Conservation (phyloP, 2,888 invertebrate genomes). For the Smittia sp. region DNA sequence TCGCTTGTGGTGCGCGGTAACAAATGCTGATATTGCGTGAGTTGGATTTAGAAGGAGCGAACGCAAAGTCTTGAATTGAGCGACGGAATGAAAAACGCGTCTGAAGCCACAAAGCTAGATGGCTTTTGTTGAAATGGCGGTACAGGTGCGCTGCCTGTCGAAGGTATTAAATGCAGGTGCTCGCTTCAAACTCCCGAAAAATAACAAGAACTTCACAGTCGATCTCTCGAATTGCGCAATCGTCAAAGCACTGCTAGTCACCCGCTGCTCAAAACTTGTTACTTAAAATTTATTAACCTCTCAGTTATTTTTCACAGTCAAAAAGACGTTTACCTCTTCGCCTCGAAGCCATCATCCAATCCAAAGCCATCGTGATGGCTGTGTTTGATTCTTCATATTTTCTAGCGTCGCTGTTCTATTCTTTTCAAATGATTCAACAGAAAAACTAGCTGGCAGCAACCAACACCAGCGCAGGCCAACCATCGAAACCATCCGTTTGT, state of each 20-base stretch:
- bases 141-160: constrained; percentile 12
- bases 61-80: background rate
- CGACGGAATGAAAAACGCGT: background rate
- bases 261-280: constrained; percentile 28
- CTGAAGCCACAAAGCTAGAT: background rate
- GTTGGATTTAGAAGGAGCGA: background rate
- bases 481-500: constrained; percentile 38
- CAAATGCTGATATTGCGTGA: constrained; percentile 26
- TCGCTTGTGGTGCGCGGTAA: background rate
- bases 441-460: background rate
- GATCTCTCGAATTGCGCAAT: background rate
- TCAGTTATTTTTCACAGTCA: constrained; percentile 39
- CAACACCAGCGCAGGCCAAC: background rate
- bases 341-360: constrained; percentile 4
- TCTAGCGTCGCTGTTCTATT: background rate
- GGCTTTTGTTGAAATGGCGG: background rate
- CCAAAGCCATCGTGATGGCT: constrained; percentile 13
- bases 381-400: constrained; percentile 37
- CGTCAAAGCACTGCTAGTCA: background rate
- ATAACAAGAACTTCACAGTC: background rate
- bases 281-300: constrained; percentile 40
- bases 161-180: constrained; percentile 34
- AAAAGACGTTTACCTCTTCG: constrained; percentile 40
- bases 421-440: constrained; percentile 12
- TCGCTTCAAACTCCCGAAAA: background rate